Conservation (phyloP, 2,113 vertebrate genomes). For the Butorides virescens region DNA sequence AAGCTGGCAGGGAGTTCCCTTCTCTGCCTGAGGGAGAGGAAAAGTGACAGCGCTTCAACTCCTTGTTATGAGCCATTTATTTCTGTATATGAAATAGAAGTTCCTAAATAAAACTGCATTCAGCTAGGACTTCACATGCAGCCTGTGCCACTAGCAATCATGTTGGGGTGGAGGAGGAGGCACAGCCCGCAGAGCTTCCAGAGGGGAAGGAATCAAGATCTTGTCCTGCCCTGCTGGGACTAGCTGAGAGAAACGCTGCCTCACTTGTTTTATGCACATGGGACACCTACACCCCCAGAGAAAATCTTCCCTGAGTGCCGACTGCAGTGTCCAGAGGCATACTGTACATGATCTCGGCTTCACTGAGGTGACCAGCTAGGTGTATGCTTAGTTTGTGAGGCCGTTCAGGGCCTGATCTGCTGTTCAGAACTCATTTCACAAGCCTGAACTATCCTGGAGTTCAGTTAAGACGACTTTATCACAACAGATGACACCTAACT, state of each 20-base stretch:
- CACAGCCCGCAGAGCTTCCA: neutral
- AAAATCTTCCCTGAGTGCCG: neutral
- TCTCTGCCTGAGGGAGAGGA: neutral
- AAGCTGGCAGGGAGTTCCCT: neutral
- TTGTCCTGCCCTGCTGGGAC: neutral
- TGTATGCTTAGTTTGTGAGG: neutral
- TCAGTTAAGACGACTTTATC: neutral
- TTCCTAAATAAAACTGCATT: neutral
- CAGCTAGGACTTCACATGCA: neutral
- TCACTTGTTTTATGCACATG: neutral
- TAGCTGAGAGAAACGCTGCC: neutral
- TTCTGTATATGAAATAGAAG: neutral
- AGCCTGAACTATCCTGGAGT: neutral
- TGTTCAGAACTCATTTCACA: neutral
- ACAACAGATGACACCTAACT: neutral
- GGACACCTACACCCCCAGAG: neutral
- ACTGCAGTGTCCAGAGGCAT: neutral
- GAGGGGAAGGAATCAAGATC: neutral
- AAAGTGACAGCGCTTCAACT: neutral
- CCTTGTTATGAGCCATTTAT: neutral
- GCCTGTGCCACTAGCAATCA: neutral
- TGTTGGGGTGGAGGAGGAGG: neutral
- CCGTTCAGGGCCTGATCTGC: neutral
- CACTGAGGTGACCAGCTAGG: neutral
- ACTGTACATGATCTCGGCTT: neutral